Conservation (phyloP, 2,888 invertebrate species). For the Leucophenga montana region DNA sequence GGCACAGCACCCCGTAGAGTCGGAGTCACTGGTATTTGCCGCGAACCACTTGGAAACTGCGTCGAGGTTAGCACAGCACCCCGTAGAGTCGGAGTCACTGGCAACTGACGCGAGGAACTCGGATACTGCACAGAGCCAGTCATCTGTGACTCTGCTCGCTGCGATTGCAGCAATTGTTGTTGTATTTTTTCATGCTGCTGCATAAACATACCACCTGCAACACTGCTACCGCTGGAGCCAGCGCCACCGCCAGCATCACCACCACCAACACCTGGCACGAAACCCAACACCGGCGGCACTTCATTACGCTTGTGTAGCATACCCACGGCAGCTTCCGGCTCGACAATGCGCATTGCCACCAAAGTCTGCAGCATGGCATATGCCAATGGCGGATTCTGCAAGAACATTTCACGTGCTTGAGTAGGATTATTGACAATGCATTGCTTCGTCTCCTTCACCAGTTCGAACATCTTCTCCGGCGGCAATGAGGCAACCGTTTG, state of each 20-base stretch:
- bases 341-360: slow-evolving; percentile 99
- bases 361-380: slow-evolving; percentile 97
- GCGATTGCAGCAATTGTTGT: too few relatives aligned
- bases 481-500: slow-evolving; percentile 99
- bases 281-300: slow-evolving; percentile 78
- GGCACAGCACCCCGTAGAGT: too few relatives aligned
- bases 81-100: too few relatives aligned
- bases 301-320: slow-evolving; percentile 91
- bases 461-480: slow-evolving; percentile 99
- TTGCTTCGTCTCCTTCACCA: slow-evolving; percentile 99
- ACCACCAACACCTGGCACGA: slow-evolving; percentile 55
- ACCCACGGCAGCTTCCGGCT: slow-evolving; percentile 92
- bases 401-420: slow-evolving; percentile 96
- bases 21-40: too few relatives aligned
- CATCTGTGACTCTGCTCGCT: too few relatives aligned
- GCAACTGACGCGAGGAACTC: too few relatives aligned
- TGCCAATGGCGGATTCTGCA: slow-evolving; percentile 97
- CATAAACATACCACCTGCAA: slow-evolving; percentile 35
- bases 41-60: too few relatives aligned
- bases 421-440: slow-evolving; percentile 93
- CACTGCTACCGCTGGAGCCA: too few relatives aligned
- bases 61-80: slow-evolving; percentile 11
- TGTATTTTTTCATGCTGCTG: slow-evolving; percentile 53
- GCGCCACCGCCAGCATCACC: slow-evolving; percentile 6
- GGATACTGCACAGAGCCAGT: too few relatives aligned